Percentiles rank a stretch among this genome's conserved stretches.
phyloP scores from a whole-genome alignment of 2,113 vertebrate species.

The Xiphias gladius region DNA sequence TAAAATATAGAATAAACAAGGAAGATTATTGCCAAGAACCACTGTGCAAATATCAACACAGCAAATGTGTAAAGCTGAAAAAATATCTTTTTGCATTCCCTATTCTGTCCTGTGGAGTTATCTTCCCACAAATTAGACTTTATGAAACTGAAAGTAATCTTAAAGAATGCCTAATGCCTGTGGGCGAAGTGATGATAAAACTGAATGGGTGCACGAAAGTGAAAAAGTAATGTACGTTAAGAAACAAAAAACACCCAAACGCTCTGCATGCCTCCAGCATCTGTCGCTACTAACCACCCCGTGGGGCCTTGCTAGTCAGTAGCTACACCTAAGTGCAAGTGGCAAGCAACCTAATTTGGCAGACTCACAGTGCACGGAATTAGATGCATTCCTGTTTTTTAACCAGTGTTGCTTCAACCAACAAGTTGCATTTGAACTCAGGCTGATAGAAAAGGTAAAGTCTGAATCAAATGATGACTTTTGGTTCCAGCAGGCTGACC shows the following conservation, averaged over 20 bases:
- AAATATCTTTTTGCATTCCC: not conserved
- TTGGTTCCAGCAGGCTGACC: slow-evolving; percentile 56
- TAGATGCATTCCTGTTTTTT: slow-evolving; percentile 22
- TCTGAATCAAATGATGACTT: slow-evolving; percentile 56
- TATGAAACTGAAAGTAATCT: slow-evolving; percentile 8
- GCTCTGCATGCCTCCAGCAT: slow-evolving; percentile 37
- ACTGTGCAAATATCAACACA: not conserved
- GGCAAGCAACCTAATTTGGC: slow-evolving; percentile 63
- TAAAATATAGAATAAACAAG: slow-evolving; percentile 6
- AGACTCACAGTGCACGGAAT: slow-evolving; percentile 41
- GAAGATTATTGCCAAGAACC: not conserved
- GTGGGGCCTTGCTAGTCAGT: slow-evolving; percentile 57
- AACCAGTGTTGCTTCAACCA: slow-evolving; percentile 34
- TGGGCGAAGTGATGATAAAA: slow-evolving; percentile 50
- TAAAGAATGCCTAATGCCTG: slow-evolving; percentile 14
- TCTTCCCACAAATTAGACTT: not conserved
- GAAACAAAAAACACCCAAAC: slow-evolving; percentile 30
- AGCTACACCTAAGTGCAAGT: slow-evolving; percentile 57
- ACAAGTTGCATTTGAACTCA: slow-evolving; percentile 51
- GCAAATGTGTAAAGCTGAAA: slow-evolving; percentile 33
- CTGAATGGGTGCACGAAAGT: slow-evolving; percentile 16
- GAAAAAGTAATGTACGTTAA: slow-evolving; percentile 18
- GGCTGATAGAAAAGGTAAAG: slow-evolving; percentile 34
- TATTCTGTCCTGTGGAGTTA: slow-evolving; percentile 1
- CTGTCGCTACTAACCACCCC: slow-evolving; percentile 44